These are phyloP conservation scores for Hyperoplus immaculatus DNA, from an alignment of 2,797 vertebrate genomes.

Conservation along the genomic window DNA sequence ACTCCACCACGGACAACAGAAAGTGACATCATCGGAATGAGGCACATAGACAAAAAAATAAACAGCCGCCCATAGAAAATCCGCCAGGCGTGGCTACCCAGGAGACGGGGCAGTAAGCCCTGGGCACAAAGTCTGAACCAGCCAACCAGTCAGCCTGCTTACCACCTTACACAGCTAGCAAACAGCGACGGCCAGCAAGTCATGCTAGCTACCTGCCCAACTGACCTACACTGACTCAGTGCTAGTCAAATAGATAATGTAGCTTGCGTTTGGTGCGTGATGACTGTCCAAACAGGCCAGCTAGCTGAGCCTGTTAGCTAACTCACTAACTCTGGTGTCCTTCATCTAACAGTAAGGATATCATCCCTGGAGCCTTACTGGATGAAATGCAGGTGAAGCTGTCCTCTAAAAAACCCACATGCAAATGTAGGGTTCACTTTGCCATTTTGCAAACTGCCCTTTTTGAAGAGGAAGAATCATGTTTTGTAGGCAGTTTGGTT, in stretches of 20 bases:
- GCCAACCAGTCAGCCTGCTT: conserved; percentile 60
- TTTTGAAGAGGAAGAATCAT: conserved; percentile 32
- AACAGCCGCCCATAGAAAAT: conserved; percentile 50
- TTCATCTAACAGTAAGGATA: conserved; percentile 10
- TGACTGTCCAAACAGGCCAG: conserved; percentile 25
- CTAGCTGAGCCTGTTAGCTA: conserved; percentile 28
- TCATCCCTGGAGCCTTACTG: neutral
- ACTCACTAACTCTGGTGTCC: conserved; percentile 26
- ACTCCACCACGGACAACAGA: conserved; percentile 65
- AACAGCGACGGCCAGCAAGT: conserved; percentile 22
- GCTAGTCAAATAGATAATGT: conserved; percentile 54
- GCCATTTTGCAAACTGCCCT: conserved; percentile 55
- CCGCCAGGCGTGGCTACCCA: conserved; percentile 44
- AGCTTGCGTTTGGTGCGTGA: conserved; percentile 55
- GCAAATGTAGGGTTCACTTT: conserved; percentile 43
- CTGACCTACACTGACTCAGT: conserved; percentile 47
- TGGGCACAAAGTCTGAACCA: conserved; percentile 54
- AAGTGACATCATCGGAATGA: conserved; percentile 71
- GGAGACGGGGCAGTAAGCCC: conserved; percentile 46
- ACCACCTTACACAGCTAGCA: conserved; percentile 48
- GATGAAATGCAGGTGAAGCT: conserved; percentile 31
- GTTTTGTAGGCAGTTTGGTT: conserved; percentile 52
- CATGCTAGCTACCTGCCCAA: conserved; percentile 53
- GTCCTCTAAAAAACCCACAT: conserved; percentile 34
- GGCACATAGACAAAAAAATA: conserved; percentile 48